Percentiles rank a stretch among this genome's conserved stretches.
Conservation (phyloP, 1,140 invertebrate species). For the Drosophila lacteicornis region DNA sequence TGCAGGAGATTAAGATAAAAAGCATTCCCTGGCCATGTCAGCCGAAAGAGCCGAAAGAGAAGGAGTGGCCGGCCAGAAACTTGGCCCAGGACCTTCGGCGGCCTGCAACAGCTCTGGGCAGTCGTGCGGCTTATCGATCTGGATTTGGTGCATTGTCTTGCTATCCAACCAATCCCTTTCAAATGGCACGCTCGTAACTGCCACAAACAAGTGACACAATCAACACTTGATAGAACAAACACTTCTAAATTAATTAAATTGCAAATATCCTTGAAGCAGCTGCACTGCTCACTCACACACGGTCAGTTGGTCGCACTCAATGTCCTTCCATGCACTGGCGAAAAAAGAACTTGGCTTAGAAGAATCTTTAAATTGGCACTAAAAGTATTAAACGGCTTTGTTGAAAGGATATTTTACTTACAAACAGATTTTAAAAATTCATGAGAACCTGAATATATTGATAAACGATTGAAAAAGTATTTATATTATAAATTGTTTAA, state of each 20-base stretch:
- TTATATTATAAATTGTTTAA: too few species aligned
- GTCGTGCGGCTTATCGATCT: constrained; percentile 79
- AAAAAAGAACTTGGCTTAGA: background rate
- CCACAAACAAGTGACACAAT: constrained; percentile 82
- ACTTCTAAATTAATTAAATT: constrained; percentile 84
- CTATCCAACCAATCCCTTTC: constrained; percentile 55
- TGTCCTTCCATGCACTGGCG: constrained; percentile 3
- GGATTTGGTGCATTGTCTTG: constrained; percentile 61
- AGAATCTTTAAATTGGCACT: background rate
- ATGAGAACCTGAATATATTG: too few species aligned
- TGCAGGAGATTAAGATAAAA: constrained; percentile 83
- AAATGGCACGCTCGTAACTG: constrained; percentile 76
- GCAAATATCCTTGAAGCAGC: constrained; percentile 79
- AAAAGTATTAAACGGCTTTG: too few species aligned
- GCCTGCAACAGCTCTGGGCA: constrained; percentile 48
- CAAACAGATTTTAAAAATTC: too few species aligned
- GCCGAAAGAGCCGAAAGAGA: constrained; percentile 11
- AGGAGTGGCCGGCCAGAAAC: constrained; percentile 11
- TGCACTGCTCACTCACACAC: constrained; percentile 53
- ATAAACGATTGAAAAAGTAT: too few species aligned
- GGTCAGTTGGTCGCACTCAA: constrained; percentile 13
- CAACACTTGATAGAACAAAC: constrained; percentile 83
- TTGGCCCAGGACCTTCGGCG: constrained; percentile 2
- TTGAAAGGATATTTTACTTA: too few species aligned
- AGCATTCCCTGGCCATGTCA: constrained; percentile 60